A percentile compares a stretch with the other conserved stretches of the same genome.
phyloP scores from a whole-genome alignment of 2,113 vertebrate genomes.

The Chlorodrepanis virens region DNA sequence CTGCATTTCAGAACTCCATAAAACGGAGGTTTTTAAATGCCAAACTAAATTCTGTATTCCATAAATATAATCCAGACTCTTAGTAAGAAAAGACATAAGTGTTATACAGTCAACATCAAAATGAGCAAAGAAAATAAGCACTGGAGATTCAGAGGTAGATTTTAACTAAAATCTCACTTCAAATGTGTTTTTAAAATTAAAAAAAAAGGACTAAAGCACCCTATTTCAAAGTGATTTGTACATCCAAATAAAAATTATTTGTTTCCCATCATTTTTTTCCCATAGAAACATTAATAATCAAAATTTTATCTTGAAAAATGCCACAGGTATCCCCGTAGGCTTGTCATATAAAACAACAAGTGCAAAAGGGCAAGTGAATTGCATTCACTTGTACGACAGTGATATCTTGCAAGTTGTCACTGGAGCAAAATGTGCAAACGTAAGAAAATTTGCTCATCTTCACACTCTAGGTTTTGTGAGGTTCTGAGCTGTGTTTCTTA shows the following conservation, averaged over 20 bases:
- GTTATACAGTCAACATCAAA: neutral
- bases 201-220: neutral
- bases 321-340: neutral
- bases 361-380: neutral
- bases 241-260: neutral
- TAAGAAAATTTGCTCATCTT: neutral
- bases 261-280: neutral
- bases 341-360: neutral
- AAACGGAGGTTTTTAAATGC: neutral
- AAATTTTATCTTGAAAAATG: neutral
- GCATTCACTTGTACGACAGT: neutral
- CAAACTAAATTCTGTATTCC: neutral
- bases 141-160: neutral
- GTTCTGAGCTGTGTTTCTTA: neutral
- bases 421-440: neutral
- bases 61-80: neutral
- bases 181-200: neutral
- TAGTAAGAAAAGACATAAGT: neutral
- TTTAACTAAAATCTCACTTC: neutral
- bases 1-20: neutral
- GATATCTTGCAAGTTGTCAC: neutral
- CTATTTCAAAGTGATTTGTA: neutral
- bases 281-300: neutral
- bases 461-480: neutral
- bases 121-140: neutral